phyloP scores from a whole-genome alignment of 2,113 vertebrate genomes.

The Steatornis caripensis region DNA sequence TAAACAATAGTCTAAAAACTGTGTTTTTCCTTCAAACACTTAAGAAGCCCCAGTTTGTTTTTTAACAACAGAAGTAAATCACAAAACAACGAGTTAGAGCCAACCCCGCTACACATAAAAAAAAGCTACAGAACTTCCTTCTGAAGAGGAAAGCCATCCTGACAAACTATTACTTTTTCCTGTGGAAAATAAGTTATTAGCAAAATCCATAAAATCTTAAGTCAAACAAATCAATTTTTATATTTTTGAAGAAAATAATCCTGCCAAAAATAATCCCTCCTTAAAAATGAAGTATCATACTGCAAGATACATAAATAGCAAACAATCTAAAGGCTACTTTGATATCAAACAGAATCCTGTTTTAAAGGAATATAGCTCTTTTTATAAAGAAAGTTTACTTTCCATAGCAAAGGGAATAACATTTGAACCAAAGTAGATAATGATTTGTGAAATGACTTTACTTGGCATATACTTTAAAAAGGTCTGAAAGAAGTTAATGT shows the following conservation, averaged over 20 bases:
- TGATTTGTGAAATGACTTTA: neutral
- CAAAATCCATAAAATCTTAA: neutral
- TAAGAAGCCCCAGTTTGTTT: neutral
- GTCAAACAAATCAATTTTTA: neutral
- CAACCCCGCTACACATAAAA: neutral
- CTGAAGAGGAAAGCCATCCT: neutral
- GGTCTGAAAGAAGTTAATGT: accelerated
- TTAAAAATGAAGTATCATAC: neutral
- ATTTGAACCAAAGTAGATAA: neutral
- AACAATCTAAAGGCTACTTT: neutral
- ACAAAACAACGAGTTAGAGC: neutral
- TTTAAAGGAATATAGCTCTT: neutral
- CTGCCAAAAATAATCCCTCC: neutral
- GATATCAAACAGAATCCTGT: neutral
- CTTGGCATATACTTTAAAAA: neutral
- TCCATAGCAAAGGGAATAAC: neutral
- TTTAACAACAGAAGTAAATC: neutral
- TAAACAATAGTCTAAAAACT: neutral
- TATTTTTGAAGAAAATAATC: neutral
- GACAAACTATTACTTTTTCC: neutral
- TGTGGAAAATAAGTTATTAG: neutral
- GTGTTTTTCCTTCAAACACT: neutral
- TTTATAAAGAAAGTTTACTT: neutral
- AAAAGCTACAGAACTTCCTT: neutral
- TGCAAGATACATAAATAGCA: neutral